Conservation (phyloP, 2,888 invertebrate genomes). For the Xestia c-nigrum region DNA sequence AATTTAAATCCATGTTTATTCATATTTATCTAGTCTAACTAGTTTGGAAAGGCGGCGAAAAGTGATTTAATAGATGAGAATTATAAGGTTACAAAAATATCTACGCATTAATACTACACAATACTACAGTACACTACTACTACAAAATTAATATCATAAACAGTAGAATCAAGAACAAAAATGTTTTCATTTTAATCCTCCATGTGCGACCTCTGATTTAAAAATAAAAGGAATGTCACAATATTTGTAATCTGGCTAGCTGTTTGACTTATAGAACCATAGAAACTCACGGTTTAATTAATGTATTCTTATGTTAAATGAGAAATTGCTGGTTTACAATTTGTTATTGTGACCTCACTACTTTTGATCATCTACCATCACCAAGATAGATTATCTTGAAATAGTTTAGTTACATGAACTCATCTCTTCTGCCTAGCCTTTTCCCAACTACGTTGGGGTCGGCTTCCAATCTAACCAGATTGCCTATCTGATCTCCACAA, state of each 20-base stretch:
- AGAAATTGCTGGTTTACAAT: not conserved
- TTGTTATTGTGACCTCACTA: not conserved
- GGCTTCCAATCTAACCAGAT: too few species aligned
- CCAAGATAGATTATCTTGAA: not conserved
- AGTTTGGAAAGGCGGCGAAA: constrained; percentile 52
- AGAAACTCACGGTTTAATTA: not conserved
- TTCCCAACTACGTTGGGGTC: too few species aligned
- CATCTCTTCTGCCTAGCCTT: too few species aligned
- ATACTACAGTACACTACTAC: not conserved
- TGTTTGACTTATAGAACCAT: not conserved
- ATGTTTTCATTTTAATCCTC: not conserved
- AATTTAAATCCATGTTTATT: constrained; percentile 33
- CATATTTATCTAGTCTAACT: constrained; percentile 40
- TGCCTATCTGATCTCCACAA: too few species aligned
- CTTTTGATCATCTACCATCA: not conserved
- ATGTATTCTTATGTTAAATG: too few species aligned
- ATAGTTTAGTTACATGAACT: not conserved
- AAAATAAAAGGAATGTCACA: not conserved
- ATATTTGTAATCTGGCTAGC: not conserved
- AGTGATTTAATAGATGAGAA: constrained; percentile 7
- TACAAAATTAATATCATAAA: not conserved
- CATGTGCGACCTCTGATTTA: not conserved
- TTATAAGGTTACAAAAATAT: constrained; percentile 2
- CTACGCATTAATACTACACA: too few species aligned
- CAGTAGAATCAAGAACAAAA: too few species aligned